Evolutionary conservation across 2,797 vertebrate species (phyloP).

Genomic region (Hemibagrus guttatus): DNA sequence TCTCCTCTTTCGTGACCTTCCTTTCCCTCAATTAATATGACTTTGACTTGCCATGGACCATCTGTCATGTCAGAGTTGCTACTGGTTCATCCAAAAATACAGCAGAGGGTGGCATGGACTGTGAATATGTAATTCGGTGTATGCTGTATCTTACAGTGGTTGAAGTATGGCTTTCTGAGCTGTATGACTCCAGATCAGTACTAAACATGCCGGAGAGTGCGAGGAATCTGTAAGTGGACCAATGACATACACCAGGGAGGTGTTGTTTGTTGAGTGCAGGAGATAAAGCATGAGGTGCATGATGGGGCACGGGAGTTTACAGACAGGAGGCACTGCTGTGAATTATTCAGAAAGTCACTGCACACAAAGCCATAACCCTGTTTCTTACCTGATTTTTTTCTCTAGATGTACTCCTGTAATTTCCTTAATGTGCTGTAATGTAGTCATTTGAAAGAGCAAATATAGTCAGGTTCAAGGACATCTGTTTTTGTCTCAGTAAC

Average conservation of each 20-base stretch:
- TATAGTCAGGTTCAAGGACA: conserved; percentile 40
- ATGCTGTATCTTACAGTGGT: background rate
- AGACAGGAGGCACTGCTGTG: conserved; percentile 28
- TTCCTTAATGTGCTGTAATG: background rate
- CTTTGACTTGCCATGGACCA: conserved; percentile 20
- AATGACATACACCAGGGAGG: conserved; percentile 9
- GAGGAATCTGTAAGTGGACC: conserved; percentile 3
- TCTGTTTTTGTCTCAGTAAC: conserved; percentile 20
- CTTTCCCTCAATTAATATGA: background rate
- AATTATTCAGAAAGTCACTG: conserved; percentile 51
- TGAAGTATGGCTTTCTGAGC: background rate
- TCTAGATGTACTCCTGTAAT: background rate
- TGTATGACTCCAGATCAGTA: background rate
- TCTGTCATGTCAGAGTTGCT: conserved; percentile 18
- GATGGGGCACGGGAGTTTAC: conserved; percentile 22
- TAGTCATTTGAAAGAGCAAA: background rate
- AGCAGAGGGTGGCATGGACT: background rate
- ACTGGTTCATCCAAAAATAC: background rate
- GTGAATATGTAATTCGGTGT: conserved; percentile 17
- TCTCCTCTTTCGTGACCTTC: background rate
- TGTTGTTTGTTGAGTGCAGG: conserved; percentile 36
- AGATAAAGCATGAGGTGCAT: conserved; percentile 38
- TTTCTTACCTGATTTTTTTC: conserved; percentile 18
- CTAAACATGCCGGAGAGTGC: background rate
- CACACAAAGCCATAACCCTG: conserved; percentile 27